Conservation (phyloP, 2,888 invertebrate genomes). For the Melinopterus prodromus region DNA sequence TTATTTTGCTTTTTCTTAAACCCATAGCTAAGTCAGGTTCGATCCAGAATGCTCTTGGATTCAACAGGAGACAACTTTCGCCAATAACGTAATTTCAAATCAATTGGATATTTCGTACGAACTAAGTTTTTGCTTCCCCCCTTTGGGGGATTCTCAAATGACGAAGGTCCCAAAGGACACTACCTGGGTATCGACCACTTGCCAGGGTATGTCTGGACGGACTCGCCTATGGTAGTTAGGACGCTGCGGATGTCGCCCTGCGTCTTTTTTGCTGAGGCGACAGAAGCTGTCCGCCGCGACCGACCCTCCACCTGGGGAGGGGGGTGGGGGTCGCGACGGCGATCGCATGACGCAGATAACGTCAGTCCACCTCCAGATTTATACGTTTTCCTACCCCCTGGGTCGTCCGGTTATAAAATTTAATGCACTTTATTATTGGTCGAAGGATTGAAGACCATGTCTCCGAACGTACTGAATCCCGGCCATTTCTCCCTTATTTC, state of each 20-base stretch:
- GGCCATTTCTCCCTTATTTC: not conserved
- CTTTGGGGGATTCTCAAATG: not conserved
- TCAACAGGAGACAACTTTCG: no score
- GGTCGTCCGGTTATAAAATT: conserved; percentile 27
- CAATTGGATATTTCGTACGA: not conserved
- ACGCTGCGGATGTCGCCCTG: conserved; percentile 45
- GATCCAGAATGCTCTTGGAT: no score
- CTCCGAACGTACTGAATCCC: not conserved
- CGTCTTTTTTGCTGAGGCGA: conserved; percentile 57
- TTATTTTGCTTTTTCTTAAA: no score
- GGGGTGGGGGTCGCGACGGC: conserved; percentile 50
- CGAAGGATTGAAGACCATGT: not conserved
- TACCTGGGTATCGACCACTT: not conserved
- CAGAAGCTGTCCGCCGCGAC: conserved; percentile 51
- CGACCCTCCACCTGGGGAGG: conserved; percentile 24
- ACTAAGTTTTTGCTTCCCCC: not conserved
- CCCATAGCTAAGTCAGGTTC: no score
- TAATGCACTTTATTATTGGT: conserved; percentile 28
- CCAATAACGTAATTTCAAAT: not conserved
- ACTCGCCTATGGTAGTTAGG: not conserved
- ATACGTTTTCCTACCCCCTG: conserved; percentile 48
- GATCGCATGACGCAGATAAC: conserved; percentile 54
- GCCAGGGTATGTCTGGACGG: not conserved
- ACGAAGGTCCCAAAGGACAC: not conserved
- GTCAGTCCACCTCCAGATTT: conserved; percentile 58